Evolutionary conservation across 2,888 invertebrate species (phyloP).

Genomic region (Lymantria dispar): DNA sequence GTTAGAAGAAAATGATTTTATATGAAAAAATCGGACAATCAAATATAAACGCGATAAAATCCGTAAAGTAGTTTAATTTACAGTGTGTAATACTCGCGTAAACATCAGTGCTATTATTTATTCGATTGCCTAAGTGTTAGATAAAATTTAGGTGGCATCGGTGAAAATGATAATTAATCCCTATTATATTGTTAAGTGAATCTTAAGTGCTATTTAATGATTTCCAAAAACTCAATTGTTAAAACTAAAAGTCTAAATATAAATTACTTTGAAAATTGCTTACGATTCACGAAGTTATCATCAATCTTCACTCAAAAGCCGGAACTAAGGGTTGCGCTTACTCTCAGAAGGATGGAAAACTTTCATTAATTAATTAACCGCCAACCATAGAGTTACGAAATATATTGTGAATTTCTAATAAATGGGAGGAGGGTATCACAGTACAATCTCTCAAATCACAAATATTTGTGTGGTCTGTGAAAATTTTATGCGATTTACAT

Average conservation of each 20-base stretch:
- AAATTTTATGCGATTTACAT: too few relatives aligned
- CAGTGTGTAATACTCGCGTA: too few relatives aligned
- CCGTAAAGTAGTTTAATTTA: too few relatives aligned
- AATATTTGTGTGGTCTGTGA: too few relatives aligned
- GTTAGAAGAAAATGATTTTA: too few relatives aligned
- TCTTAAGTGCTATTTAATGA: neutral
- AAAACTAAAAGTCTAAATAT: neutral
- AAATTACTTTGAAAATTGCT: neutral
- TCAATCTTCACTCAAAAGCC: constrained; percentile 4
- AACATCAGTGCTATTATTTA: too few relatives aligned
- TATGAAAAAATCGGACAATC: too few relatives aligned
- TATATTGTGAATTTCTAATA: neutral
- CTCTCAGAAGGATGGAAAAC: neutral
- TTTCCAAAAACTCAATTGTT: neutral
- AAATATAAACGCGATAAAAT: too few relatives aligned
- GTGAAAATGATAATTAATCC: too few relatives aligned
- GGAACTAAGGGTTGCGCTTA: constrained; percentile 1
- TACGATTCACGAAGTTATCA: neutral
- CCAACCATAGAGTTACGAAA: neutral
- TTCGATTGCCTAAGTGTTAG: too few relatives aligned
- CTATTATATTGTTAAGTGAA: neutral
- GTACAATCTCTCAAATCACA: too few relatives aligned
- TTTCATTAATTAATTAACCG: neutral
- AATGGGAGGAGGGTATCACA: neutral
- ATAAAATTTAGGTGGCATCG: too few relatives aligned